These are phyloP conservation scores for Lycocerus yunnanus DNA, from an alignment of 2,888 invertebrate genomes.

Conservation along the genomic window DNA sequence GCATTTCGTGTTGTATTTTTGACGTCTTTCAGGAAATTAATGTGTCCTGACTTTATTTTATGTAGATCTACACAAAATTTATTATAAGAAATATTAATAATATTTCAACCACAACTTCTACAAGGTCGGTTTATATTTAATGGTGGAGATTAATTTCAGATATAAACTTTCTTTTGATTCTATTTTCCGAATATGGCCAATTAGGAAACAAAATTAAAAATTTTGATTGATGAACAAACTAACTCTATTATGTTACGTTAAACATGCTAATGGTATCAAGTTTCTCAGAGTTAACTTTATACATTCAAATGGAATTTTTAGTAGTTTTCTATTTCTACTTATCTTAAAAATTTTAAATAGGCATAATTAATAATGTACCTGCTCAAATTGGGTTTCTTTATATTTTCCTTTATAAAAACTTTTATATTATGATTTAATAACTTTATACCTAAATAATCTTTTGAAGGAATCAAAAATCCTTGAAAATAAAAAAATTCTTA, in stretches of 20 bases:
- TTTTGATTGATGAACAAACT: not conserved
- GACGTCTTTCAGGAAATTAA: conserved; percentile 29
- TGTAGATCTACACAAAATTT: not conserved
- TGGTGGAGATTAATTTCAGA: not conserved
- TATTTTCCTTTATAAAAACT: no score
- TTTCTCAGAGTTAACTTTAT: not conserved
- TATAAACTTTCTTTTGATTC: not conserved
- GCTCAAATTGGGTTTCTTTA: no score
- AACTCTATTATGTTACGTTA: not conserved
- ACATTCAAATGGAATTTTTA: not conserved
- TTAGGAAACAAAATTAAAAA: not conserved
- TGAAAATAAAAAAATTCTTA: no score
- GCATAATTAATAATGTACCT: no score
- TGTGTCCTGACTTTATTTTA: conserved; percentile 22
- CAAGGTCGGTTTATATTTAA: not conserved
- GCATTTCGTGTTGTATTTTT: conserved; percentile 17
- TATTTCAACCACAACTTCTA: not conserved
- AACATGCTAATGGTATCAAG: not conserved
- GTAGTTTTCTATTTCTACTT: not conserved
- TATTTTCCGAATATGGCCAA: not conserved
- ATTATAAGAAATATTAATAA: not conserved
- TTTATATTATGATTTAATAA: no score
- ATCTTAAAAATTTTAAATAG: not conserved
- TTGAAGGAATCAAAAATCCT: no score
- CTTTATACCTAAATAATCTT: no score